Percentiles rank a stretch among this genome's conserved stretches.
phyloP scores from a whole-genome alignment of 1,140 invertebrate genomes.

The Caerostris darwini region DNA sequence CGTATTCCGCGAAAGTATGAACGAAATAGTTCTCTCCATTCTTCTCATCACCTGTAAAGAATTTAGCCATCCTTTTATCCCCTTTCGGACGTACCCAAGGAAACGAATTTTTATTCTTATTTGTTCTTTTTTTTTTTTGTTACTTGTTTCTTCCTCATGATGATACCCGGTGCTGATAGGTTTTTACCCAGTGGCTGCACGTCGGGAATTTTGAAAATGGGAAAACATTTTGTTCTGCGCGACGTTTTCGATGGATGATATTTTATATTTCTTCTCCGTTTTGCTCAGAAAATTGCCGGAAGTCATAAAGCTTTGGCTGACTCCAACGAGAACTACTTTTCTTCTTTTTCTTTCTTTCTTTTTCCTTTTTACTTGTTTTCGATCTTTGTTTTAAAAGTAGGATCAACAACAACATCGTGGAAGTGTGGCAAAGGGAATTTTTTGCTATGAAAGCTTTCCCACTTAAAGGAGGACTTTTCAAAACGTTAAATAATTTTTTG shows the following conservation, averaged over 20 bases:
- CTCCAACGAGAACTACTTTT: slow-evolving; percentile 17
- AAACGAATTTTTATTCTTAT: slow-evolving; percentile 54
- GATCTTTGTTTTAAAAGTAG: slow-evolving; percentile 19
- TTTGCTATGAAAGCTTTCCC: background rate
- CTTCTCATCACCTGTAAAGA: slow-evolving; percentile 58
- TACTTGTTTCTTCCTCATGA: slow-evolving; percentile 42
- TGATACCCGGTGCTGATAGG: slow-evolving; percentile 64
- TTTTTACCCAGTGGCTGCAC: slow-evolving; percentile 56
- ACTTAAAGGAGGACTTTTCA: background rate
- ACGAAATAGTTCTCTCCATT: slow-evolving; percentile 13
- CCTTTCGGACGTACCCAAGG: slow-evolving; percentile 26
- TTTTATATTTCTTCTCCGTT: slow-evolving; percentile 41
- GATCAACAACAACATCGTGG: background rate
- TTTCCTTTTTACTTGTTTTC: background rate
- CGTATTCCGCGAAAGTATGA: slow-evolving; percentile 51
- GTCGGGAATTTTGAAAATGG: slow-evolving; percentile 52
- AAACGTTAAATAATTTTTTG: background rate
- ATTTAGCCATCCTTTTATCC: slow-evolving; percentile 48
- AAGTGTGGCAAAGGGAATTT: background rate
- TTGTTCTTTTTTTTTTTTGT: background rate
- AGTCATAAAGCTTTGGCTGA: slow-evolving; percentile 55
- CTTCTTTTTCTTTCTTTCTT: background rate
- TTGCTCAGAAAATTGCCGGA: slow-evolving; percentile 40
- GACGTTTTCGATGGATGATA: slow-evolving; percentile 46
- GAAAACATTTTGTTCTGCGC: slow-evolving; percentile 56